Evolutionary conservation across 2,113 vertebrate genomes (phyloP).

Genomic region (Oreocharis arfaki): DNA sequence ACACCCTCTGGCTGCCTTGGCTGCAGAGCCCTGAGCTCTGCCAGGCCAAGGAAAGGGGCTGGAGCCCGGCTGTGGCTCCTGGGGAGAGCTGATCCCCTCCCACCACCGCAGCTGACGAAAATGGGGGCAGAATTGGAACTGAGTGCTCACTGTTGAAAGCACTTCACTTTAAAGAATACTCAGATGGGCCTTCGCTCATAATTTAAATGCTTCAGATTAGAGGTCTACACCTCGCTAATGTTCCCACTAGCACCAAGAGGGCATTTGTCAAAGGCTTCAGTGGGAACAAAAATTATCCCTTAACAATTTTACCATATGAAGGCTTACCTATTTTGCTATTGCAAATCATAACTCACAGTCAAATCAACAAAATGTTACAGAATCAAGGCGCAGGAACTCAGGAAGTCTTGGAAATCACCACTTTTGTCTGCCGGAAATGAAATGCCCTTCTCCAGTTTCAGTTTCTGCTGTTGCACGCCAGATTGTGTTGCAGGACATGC

Average conservation of each 20-base stretch:
- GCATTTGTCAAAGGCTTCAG: constrained; percentile 1
- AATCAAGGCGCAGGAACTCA: neutral
- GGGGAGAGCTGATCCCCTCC: neutral
- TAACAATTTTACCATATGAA: neutral
- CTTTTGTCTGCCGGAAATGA: constrained; percentile 29
- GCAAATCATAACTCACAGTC: constrained; percentile 20
- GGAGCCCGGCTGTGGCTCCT: neutral
- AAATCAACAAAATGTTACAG: constrained; percentile 6
- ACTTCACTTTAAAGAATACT: constrained; percentile 13
- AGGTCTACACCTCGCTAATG: neutral
- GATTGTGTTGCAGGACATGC: neutral
- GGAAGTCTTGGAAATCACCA: constrained; percentile 7
- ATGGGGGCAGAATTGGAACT: neutral
- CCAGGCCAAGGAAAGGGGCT: neutral
- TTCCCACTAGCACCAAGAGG: neutral
- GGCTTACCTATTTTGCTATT: neutral
- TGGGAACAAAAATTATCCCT: neutral
- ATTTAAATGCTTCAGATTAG: neutral
- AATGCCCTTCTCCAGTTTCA: constrained; percentile 27
- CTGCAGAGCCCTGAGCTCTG: neutral
- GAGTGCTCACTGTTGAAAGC: neutral
- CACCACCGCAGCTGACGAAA: neutral
- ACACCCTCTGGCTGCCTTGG: neutral
- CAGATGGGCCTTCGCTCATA: neutral
- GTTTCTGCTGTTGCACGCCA: neutral